Conservation (phyloP, 1,140 invertebrate genomes). For the Listronotus bonariensis region DNA sequence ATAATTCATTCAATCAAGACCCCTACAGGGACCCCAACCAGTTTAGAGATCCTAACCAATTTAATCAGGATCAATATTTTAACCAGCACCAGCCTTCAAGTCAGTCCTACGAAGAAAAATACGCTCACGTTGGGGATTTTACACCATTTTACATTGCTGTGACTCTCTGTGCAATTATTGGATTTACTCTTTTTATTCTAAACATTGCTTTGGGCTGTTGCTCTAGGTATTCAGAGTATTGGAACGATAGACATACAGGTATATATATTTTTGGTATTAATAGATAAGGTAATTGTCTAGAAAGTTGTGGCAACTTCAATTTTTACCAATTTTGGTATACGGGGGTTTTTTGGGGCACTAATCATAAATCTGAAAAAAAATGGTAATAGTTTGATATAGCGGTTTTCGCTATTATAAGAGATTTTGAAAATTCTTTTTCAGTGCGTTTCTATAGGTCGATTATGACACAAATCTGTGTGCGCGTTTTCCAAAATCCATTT, state of each 20-base stretch:
- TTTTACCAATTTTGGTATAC: too few relatives aligned
- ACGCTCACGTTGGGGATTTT: conserved; percentile 63
- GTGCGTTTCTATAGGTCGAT: too few relatives aligned
- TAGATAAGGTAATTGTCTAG: too few relatives aligned
- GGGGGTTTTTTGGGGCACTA: too few relatives aligned
- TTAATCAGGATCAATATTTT: background rate
- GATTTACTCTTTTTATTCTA: conserved; percentile 69
- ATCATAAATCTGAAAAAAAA: too few relatives aligned
- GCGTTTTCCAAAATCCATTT: too few relatives aligned
- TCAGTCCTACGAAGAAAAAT: conserved; percentile 60
- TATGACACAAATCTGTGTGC: too few relatives aligned
- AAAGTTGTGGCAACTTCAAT: too few relatives aligned
- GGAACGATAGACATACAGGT: conserved; percentile 82
- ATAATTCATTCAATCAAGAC: conserved; percentile 9
- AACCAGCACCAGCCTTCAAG: conserved; percentile 8
- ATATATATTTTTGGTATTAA: conserved; percentile 40
- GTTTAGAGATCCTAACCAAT: conserved; percentile 4
- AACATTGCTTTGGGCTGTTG: conserved; percentile 80
- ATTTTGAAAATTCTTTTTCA: too few relatives aligned
- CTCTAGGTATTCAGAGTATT: conserved; percentile 77
- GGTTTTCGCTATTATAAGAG: too few relatives aligned
- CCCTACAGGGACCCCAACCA: conserved; percentile 7
- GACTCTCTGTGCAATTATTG: conserved; percentile 74
- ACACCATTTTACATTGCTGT: conserved; percentile 72
- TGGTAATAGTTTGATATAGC: too few relatives aligned